Conservation (phyloP, 2,888 invertebrate genomes). For the Caradrina clavipalpis region DNA sequence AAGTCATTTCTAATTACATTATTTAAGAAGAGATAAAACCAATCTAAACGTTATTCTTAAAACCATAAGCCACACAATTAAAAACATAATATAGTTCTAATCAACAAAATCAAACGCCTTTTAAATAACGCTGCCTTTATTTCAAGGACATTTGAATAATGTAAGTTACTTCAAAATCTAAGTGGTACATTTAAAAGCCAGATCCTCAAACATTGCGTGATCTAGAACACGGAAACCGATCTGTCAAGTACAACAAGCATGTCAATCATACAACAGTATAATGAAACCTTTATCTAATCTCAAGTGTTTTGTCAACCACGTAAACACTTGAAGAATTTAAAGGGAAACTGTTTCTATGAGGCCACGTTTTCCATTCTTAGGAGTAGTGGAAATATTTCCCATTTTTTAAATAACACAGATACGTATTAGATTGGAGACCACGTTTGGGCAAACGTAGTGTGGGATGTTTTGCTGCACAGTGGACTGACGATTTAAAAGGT, state of each 20-base stretch:
- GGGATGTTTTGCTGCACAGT: too few relatives aligned
- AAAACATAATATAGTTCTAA: neutral
- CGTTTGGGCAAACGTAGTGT: too few relatives aligned
- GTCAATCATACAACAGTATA: conserved; percentile 51
- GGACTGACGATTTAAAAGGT: too few relatives aligned
- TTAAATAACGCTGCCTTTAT: neutral
- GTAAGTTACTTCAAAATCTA: neutral
- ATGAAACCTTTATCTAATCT: conserved; percentile 58
- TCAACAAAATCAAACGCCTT: neutral
- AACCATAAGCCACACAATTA: neutral
- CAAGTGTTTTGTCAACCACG: conserved; percentile 39
- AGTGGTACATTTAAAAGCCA: conserved; percentile 16
- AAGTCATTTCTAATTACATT: neutral
- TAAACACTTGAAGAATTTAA: conserved; percentile 54
- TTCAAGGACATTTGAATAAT: neutral
- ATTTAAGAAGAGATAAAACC: neutral
- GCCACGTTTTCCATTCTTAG: conserved; percentile 24
- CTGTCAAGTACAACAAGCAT: conserved; percentile 47
- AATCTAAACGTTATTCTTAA: neutral
- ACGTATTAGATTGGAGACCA: too few relatives aligned
- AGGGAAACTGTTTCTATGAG: conserved; percentile 39
- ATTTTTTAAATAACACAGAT: neutral
- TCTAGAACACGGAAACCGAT: conserved; percentile 50
- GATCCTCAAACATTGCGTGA: conserved; percentile 5
- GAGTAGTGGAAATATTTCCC: neutral